Conservation (phyloP, 1,140 invertebrate species). For the Lordiphosa mommai region DNA sequence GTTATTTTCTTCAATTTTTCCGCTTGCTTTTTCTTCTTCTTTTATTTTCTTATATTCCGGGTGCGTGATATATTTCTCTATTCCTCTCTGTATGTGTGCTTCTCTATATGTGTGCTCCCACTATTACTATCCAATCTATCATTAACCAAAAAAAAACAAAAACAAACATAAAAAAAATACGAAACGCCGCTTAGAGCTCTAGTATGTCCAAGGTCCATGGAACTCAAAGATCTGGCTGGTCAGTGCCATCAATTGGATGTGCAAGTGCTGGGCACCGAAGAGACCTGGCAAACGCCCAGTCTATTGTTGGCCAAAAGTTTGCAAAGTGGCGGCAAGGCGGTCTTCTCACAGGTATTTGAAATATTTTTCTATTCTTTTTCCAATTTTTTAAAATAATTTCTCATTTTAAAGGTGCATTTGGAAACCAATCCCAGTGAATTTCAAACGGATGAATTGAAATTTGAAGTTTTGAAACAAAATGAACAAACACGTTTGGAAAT, state of each 20-base stretch:
- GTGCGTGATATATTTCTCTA: constrained; percentile 16
- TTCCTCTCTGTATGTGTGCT: constrained; percentile 45
- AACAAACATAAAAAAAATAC: constrained; percentile 38
- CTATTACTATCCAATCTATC: constrained; percentile 47
- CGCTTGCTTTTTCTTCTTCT: constrained; percentile 7
- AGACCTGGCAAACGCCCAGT: constrained; percentile 91
- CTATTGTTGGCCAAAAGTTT: constrained; percentile 86
- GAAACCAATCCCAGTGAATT: constrained; percentile 84
- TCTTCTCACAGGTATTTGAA: constrained; percentile 88
- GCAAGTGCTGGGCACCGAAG: constrained; percentile 88
- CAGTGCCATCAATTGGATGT: constrained; percentile 86
- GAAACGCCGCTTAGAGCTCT: constrained; percentile 77
- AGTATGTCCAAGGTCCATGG: constrained; percentile 80
- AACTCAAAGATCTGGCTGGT: constrained; percentile 84
- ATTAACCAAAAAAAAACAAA: constrained; percentile 49
- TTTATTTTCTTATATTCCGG: constrained; percentile 11
- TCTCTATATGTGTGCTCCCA: constrained; percentile 54
- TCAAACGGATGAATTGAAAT: constrained; percentile 84
- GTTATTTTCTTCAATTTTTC: constrained; percentile 5
- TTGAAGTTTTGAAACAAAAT: constrained; percentile 82
- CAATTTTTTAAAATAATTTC: not conserved
- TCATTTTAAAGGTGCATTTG: constrained; percentile 82
- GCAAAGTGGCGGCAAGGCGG: constrained; percentile 84
- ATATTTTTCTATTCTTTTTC: constrained; percentile 29
- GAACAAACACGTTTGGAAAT: constrained; percentile 88